Evolutionary conservation across 1,140 invertebrate species (phyloP).

Genomic region (Phortica variegata): DNA sequence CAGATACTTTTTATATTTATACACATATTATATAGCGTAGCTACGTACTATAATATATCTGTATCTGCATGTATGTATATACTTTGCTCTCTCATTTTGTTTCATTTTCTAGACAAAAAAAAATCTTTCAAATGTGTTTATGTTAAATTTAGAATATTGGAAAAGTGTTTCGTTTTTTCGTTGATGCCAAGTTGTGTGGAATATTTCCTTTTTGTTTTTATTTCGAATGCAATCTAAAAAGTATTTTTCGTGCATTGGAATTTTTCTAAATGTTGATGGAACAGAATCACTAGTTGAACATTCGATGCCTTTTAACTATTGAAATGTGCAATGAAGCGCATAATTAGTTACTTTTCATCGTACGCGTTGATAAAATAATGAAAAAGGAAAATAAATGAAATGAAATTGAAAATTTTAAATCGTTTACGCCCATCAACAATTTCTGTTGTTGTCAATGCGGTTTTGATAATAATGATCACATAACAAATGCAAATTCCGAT

Average conservation of each 20-base stretch:
- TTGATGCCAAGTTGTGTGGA: constrained; percentile 6
- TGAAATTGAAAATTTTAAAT: too few species aligned
- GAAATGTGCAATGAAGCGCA: constrained; percentile 13
- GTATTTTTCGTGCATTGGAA: constrained; percentile 21
- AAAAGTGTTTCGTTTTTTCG: constrained; percentile 32
- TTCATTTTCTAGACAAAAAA: too few species aligned
- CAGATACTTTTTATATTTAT: constrained; percentile 37
- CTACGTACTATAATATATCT: constrained; percentile 21
- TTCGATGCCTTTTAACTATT: constrained; percentile 23
- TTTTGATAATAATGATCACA: too few species aligned
- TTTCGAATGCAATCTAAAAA: constrained; percentile 19
- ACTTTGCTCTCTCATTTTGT: constrained; percentile 34
- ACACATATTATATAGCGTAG: constrained; percentile 19
- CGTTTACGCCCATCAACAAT: too few species aligned
- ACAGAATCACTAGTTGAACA: constrained; percentile 31
- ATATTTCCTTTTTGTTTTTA: constrained; percentile 16
- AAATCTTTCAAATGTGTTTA: constrained; percentile 54
- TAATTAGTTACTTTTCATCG: too few species aligned
- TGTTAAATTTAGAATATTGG: constrained; percentile 53
- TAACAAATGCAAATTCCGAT: too few species aligned
- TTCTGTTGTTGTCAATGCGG: too few species aligned
- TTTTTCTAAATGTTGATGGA: constrained; percentile 20
- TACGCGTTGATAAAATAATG: too few species aligned
- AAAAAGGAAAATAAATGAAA: too few species aligned
- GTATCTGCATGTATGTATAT: constrained; percentile 4